These are phyloP conservation scores for Thamnophis elegans DNA, from an alignment of 2,797 vertebrate genomes.

Conservation along the genomic window DNA sequence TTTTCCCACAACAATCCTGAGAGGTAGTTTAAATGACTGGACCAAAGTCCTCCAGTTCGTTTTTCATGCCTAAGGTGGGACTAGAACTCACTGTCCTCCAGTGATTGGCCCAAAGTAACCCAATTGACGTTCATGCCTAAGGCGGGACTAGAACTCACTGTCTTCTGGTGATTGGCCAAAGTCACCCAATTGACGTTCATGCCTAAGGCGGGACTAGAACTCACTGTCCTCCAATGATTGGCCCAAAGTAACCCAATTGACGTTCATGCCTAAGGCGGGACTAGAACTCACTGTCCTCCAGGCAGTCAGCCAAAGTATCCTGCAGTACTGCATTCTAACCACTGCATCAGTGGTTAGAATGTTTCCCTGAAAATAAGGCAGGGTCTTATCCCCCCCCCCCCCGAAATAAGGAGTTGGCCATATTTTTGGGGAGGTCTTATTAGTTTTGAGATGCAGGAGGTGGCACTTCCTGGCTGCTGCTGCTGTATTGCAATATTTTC, in stretches of 20 bases:
- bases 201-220: neutral
- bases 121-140: neutral
- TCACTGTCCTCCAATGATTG: neutral
- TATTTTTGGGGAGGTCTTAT: too few species aligned
- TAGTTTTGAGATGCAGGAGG: too few species aligned
- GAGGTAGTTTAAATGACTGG: neutral
- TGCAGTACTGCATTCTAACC: too few species aligned
- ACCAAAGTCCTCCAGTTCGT: too few species aligned
- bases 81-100: neutral
- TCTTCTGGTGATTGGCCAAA: neutral
- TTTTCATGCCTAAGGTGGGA: neutral
- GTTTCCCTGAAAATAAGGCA: too few species aligned
- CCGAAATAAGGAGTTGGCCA: too few species aligned
- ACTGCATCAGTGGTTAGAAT: too few species aligned
- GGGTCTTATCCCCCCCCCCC: too few species aligned
- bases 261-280: neutral
- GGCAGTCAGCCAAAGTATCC: too few species aligned
- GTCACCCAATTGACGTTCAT: neutral
- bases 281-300: neutral
- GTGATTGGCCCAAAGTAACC: neutral
- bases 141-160: neutral
- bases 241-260: neutral
- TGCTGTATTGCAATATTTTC: too few species aligned
- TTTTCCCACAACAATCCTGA: neutral
- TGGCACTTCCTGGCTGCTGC: too few species aligned